Evolutionary conservation across 64 coral and sea anemone species (phyloP), one percentile per base, ranked within the genome.

Genomic region (Montipora foliosa): DNA sequence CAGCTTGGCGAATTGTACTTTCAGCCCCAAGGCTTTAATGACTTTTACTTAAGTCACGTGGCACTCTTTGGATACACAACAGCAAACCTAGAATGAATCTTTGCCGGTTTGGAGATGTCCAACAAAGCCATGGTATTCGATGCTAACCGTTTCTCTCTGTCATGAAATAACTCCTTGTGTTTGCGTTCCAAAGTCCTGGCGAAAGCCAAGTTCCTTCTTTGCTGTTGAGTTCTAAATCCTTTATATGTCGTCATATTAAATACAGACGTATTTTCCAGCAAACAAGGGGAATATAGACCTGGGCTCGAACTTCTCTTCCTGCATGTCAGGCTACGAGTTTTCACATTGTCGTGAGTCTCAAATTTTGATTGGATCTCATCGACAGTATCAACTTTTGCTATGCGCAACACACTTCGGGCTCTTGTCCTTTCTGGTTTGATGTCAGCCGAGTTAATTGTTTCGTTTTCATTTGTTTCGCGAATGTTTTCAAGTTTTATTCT

Each of bases 131-230:
- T 9, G 29, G 29, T 37, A 64, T 2, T 44, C 21, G 12, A 71
- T 6, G 15, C 5, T 21, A 9, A 49, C 19, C 82, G 19, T 72
- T 71, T 94, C 55, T 90, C 80, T 1, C 79, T 77, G 57, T 46
- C 53, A 77, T 49, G 37, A 9, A 48, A 77, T 4, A 77, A 51
- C 16, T 78, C 51, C 53, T 90, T 78, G 15, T 84, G 88, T 29
- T 94, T 74, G 51, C 62, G 82, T 50, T 86, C 29, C 45, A 86
- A 71, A 5, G 17, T 48, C 67, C 62, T 86, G 8, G 88, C 50
- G 20, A 78, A 94, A 46, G 93, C 87, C 47, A 90, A 70, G 9
- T 49, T 44, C 22, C 87, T 95, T 69, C 89, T 49, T 74, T 95
- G 89, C 49, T 89, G 68, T 60, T 89, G 87, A 66, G 87, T 89